Conservation (phyloP, 2,888 invertebrate genomes). For the Apotomis turbidana region DNA sequence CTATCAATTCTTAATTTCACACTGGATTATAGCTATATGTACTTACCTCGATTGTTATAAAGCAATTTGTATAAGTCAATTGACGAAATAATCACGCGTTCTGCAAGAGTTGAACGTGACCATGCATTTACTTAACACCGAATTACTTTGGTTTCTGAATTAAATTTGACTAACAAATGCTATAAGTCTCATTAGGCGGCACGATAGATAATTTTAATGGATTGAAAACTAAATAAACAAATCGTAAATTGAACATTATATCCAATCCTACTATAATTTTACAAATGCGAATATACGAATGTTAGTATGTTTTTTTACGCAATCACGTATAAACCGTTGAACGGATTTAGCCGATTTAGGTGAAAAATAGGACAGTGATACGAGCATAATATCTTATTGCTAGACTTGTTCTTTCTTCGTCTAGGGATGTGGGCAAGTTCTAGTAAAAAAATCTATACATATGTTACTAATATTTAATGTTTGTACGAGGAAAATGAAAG, state of each 20-base stretch:
- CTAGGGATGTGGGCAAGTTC: too few species aligned
- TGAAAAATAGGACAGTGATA: too few species aligned
- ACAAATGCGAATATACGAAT: too few species aligned
- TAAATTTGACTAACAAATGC: constrained; percentile 22
- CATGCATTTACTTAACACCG: constrained; percentile 48
- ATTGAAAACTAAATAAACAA: not conserved
- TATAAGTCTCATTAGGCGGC: not conserved
- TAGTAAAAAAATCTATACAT: too few species aligned
- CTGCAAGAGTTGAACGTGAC: constrained; percentile 57
- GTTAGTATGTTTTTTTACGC: too few species aligned
- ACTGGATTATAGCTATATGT: constrained; percentile 63
- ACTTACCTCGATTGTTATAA: constrained; percentile 52
- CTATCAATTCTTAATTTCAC: constrained; percentile 74
- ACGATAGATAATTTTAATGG: not conserved
- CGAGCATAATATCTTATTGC: too few species aligned
- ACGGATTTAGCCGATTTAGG: too few species aligned
- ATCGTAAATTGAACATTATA: not conserved
- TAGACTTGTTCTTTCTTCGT: too few species aligned
- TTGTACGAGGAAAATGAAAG: too few species aligned
- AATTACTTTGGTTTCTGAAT: constrained; percentile 24
- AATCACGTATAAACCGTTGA: too few species aligned
- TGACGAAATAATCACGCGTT: constrained; percentile 49
- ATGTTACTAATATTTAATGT: too few species aligned
- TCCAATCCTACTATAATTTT: too few species aligned
- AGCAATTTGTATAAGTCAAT: constrained; percentile 59